These are phyloP conservation scores for Megaleporinus macrocephalus DNA, from an alignment of 2,113 vertebrate genomes.

Conservation along the genomic window DNA sequence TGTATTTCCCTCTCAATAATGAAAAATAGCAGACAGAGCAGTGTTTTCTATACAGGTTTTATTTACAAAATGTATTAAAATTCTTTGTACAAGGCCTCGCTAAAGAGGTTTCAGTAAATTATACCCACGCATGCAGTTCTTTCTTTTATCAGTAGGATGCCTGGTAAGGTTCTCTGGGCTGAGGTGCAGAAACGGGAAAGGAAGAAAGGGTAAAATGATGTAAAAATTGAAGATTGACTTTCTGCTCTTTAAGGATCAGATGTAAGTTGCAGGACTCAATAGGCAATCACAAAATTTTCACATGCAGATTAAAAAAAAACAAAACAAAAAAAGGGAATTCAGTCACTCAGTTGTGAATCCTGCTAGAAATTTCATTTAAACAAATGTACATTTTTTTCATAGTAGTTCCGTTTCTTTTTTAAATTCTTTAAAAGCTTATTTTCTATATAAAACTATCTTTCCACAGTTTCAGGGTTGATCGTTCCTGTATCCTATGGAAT, in stretches of 20 bases:
- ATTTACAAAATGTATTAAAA: conserved; percentile 99
- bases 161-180: conserved; percentile 85
- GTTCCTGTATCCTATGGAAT: conserved; percentile 84
- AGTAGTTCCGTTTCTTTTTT: conserved; percentile 66
- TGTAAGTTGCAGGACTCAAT: conserved; percentile 85
- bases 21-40: conserved; percentile 39
- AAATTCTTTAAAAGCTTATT: conserved; percentile 56
- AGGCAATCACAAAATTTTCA: conserved; percentile 88
- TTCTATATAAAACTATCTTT: conserved; percentile 78
- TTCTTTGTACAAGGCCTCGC: conserved; percentile 96
- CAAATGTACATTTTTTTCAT: conserved; percentile 88
- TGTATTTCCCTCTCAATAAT: too few species aligned
- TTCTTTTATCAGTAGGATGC: conserved; percentile 89
- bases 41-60: conserved; percentile 92
- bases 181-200: conserved; percentile 82
- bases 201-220: conserved; percentile 60
- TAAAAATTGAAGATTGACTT: conserved; percentile 71
- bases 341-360: conserved; percentile 78
- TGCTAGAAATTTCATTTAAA: conserved; percentile 85
- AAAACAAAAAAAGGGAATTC: conserved; percentile 82
- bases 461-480: conserved; percentile 73
- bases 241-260: conserved; percentile 82
- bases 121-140: conserved; percentile 95
- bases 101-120: conserved; percentile 89
- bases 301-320: conserved; percentile 91